Evolutionary conservation across 1,140 invertebrate species (phyloP), one percentile per base, ranked within the genome.

Genomic region (Paramacrobiotus metropolitanus): DNA sequence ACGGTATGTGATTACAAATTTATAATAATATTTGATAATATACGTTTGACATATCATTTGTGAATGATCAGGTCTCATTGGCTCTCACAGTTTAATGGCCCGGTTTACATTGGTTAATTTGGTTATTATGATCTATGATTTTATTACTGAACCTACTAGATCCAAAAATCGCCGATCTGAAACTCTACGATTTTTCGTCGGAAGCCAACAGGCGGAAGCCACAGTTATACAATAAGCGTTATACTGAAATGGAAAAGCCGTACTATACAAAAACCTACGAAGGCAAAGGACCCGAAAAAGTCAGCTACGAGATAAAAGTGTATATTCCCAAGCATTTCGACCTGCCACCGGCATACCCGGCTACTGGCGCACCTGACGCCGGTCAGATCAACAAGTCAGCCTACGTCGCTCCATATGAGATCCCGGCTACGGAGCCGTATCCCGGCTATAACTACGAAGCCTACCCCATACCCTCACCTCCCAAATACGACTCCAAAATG

Each of bases 291-390:
- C 34, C 34, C 34, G n/a, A n/a, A 9, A 55, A 55, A 24, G 24
- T 55, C 48, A 55, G 48, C 24, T 55, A 55, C 48, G 48, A 55
- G 28, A 55, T 55, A 15, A 55, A 55, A 28, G 15, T 55, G 15
- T 55, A 55, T 24, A 55, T 55, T 15, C 48, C 48, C 15, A 55
- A 55, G 48, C 48, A 55, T 24, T 9, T 9, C 9, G 34, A 40
- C 34, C 9, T n/a, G 9, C n/a, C 34, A 15, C 48, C 48, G 15
- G 48, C 15, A 24, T 55, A 55, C 48, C 48, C 48, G 24, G 24
- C 4, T 28, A 15, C 15, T 4, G 15, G 28, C 48, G 48, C 48
- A 9, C 48, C 48, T 9, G 4, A 4, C 28, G 4, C 15, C 48
- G 48, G 24, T 20, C 4, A 55, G 15, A 55, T 55, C 15, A 15